Evolutionary conservation across 2,113 vertebrate species (phyloP).

Genomic region (human): DNA sequence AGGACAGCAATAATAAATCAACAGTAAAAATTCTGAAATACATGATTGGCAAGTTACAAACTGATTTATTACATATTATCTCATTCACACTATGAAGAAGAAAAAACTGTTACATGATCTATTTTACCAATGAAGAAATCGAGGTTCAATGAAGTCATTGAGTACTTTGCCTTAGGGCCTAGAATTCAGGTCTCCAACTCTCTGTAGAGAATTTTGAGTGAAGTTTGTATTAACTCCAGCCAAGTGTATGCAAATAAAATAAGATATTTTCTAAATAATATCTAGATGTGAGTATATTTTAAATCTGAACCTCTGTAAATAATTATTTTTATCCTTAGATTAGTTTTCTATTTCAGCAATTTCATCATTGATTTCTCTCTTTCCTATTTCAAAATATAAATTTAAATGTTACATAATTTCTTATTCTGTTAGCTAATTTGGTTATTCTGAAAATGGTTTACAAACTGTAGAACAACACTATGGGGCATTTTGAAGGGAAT

Average conservation of each 20-base stretch:
- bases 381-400: conserved; percentile 6
- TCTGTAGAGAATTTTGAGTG: not conserved
- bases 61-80: not conserved
- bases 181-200: not conserved
- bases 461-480: not conserved
- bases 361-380: not conserved
- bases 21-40: not conserved
- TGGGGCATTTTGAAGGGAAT: not conserved
- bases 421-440: not conserved
- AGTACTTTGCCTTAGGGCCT: not conserved
- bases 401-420: not conserved
- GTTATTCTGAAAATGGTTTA: not conserved
- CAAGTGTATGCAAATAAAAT: not conserved
- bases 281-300: not conserved
- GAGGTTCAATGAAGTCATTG: not conserved
- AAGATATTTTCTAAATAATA: not conserved
- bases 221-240: not conserved
- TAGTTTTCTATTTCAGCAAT: not conserved
- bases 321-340: not conserved
- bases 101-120: not conserved
- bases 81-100: not conserved
- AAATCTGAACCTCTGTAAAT: not conserved
- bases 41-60: not conserved
- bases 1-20: not conserved
- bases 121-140: not conserved